These are phyloP conservation scores for Nomada fucata DNA, from an alignment of 2,888 invertebrate species.

Conservation along the genomic window DNA sequence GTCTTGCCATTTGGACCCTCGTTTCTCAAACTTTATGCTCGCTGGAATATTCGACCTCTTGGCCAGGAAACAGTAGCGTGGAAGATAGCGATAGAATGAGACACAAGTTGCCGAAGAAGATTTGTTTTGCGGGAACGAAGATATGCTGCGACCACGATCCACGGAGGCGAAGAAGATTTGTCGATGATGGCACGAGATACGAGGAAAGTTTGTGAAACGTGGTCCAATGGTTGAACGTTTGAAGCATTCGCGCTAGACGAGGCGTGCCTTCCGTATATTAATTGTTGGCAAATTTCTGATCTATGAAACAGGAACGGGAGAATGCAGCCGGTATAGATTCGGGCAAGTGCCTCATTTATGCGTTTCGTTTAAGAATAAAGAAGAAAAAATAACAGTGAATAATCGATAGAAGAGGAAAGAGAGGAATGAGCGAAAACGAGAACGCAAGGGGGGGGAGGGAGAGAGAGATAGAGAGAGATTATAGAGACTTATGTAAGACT, in stretches of 20 bases:
- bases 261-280: conserved; percentile 84
- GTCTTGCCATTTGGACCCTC: conserved; percentile 15
- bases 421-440: conserved; percentile 11
- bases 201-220: conserved; percentile 53
- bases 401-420: conserved; percentile 53
- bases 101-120: background rate
- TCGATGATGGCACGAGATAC: too few species aligned
- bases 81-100: too few species aligned
- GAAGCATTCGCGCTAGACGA: conserved; percentile 83
- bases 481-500: conserved; percentile 71
- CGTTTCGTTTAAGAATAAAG: conserved; percentile 70
- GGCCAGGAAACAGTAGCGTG: background rate
- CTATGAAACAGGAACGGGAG: conserved; percentile 66
- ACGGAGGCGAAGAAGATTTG: background rate
- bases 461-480: conserved; percentile 22
- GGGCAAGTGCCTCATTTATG: conserved; percentile 81
- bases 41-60: too few species aligned
- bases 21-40: conserved; percentile 38
- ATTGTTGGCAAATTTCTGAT: conserved; percentile 83
- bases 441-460: conserved; percentile 43
- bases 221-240: conserved; percentile 59
- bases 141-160: background rate
- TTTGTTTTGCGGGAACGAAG: background rate
- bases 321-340: conserved; percentile 72
- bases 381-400: conserved; percentile 14